phyloP scores from a whole-genome alignment of 2,797 vertebrate genomes.

The Pitangus sulphuratus region DNA sequence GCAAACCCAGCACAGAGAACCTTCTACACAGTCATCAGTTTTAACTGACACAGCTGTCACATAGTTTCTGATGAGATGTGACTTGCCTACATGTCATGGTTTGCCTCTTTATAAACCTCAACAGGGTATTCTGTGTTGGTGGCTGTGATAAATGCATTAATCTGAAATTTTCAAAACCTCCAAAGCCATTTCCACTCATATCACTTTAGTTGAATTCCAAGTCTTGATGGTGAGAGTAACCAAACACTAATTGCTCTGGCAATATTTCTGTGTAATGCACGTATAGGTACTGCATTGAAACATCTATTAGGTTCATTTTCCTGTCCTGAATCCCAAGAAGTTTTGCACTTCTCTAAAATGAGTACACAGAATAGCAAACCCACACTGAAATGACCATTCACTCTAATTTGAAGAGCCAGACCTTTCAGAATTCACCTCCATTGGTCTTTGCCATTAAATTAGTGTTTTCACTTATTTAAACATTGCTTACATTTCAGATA shows the following conservation, averaged over 20 bases:
- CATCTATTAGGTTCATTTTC: background rate
- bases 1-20: background rate
- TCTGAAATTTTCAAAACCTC: background rate
- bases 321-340: background rate
- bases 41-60: background rate
- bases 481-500: background rate
- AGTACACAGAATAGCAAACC: background rate
- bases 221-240: background rate
- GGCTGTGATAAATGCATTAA: background rate
- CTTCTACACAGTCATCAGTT: background rate
- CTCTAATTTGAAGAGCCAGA: background rate
- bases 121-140: background rate
- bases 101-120: background rate
- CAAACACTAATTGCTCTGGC: background rate
- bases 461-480: background rate
- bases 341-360: background rate
- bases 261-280: background rate
- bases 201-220: background rate
- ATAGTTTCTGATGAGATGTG: background rate
- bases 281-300: background rate
- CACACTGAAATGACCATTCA: background rate
- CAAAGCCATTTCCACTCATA: background rate
- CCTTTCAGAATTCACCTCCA: background rate
- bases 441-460: background rate
- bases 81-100: background rate